Conservation (phyloP, 2,888 invertebrate species). For the Phania funesta region DNA sequence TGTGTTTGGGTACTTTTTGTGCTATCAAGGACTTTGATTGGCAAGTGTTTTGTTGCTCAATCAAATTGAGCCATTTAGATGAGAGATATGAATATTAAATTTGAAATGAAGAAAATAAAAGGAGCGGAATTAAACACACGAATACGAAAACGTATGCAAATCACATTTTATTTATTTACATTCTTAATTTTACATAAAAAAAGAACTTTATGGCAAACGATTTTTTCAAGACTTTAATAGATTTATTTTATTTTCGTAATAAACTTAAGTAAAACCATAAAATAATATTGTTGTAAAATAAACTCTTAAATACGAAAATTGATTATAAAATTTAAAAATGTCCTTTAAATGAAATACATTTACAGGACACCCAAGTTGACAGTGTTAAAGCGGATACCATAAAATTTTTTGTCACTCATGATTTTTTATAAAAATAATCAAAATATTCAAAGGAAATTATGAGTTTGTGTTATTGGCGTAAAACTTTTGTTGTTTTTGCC, state of each 20-base stretch:
- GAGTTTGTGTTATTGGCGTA: conserved; percentile 16
- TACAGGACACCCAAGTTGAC: background rate
- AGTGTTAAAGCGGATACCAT: background rate
- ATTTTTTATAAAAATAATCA: conserved; percentile 16
- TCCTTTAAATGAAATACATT: conserved; percentile 42
- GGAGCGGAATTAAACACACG: background rate
- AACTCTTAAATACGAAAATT: conserved; percentile 37
- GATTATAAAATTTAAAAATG: conserved; percentile 40
- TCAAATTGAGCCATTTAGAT: conserved; percentile 64
- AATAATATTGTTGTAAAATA: conserved; percentile 46
- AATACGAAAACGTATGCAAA: conserved; percentile 45
- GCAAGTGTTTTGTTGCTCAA: conserved; percentile 63
- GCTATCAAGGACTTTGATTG: conserved; percentile 56
- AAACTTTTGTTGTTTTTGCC: conserved; percentile 51
- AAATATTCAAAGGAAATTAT: conserved; percentile 9
- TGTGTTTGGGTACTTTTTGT: background rate
- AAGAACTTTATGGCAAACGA: too few species aligned
- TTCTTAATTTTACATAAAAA: background rate
- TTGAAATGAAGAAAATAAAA: conserved; percentile 4
- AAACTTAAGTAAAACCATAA: conserved; percentile 45
- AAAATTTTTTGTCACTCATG: background rate
- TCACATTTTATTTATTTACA: conserved; percentile 20
- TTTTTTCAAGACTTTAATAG: background rate
- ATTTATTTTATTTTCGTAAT: conserved; percentile 9
- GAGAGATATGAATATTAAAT: conserved; percentile 39